Evolutionary conservation across 2,888 invertebrate genomes (phyloP).

Genomic region (Cantharis lateralis): DNA sequence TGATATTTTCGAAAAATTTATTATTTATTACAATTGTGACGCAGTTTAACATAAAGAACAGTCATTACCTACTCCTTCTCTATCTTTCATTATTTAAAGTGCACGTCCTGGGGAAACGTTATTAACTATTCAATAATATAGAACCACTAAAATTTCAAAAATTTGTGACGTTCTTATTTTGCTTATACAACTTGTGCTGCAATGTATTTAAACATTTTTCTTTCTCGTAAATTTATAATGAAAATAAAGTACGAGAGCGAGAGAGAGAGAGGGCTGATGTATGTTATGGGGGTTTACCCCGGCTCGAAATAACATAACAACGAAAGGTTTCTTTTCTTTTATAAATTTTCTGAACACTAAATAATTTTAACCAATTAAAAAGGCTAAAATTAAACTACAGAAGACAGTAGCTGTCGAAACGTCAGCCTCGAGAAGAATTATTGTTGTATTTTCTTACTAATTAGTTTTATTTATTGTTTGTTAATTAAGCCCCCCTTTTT

Average conservation of each 20-base stretch:
- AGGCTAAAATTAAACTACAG: neutral
- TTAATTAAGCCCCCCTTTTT: neutral
- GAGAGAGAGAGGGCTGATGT: neutral
- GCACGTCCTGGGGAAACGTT: neutral
- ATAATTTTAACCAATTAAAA: neutral
- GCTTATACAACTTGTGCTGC: neutral
- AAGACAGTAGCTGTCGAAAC: neutral
- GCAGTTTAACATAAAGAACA: neutral
- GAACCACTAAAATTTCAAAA: neutral
- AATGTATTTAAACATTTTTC: neutral
- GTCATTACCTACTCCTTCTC: neutral
- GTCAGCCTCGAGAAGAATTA: neutral
- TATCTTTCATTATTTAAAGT: neutral
- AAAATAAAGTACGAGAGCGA: neutral
- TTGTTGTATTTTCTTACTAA: neutral
- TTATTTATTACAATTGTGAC: neutral
- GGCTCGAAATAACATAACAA: neutral
- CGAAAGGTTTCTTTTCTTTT: neutral
- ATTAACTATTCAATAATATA: neutral
- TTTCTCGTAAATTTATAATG: neutral
- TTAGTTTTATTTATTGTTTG: neutral
- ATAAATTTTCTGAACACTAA: neutral
- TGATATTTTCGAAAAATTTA: neutral
- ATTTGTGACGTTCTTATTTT: neutral
- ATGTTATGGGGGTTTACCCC: neutral